A percentile compares a stretch with the other conserved stretches of the same genome.
Conservation (phyloP, 2,888 invertebrate genomes). For the Tenodera sinensis region DNA sequence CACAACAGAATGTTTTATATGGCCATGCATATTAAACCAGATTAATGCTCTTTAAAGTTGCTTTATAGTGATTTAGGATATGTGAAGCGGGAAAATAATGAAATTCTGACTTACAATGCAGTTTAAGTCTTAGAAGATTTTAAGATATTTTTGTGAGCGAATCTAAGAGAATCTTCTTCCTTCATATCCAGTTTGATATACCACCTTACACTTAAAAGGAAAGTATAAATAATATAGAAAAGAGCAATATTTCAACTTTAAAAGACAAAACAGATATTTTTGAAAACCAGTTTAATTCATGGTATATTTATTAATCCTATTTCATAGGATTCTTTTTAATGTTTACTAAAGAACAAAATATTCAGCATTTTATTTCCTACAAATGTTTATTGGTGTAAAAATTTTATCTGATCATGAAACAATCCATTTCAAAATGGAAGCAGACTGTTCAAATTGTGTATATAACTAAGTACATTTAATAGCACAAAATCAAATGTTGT, state of each 20-base stretch:
- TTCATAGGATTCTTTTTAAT: not conserved
- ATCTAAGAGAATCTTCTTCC: not conserved
- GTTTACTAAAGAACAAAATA: not conserved
- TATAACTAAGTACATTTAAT: not conserved
- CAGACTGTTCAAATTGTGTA: not conserved
- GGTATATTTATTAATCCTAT: not conserved
- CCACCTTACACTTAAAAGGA: not conserved
- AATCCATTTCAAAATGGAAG: no score
- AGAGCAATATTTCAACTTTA: not conserved
- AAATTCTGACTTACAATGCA: not conserved
- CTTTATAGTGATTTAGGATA: not conserved
- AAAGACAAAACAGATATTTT: not conserved
- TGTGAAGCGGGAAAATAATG: not conserved
- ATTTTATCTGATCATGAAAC: no score
- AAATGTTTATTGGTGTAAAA: no score
- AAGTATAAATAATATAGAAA: not conserved
- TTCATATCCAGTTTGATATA: not conserved
- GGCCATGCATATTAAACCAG: no score
- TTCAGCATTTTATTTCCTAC: no score
- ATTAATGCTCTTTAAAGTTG: not conserved
- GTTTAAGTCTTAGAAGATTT: not conserved
- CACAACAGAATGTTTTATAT: not conserved
- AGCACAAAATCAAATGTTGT: not conserved
- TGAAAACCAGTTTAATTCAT: not conserved
- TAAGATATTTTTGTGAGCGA: not conserved